These are phyloP conservation scores for Heterodera filipjevi DNA, from an alignment of 2,888 invertebrate genomes.

Conservation along the genomic window DNA sequence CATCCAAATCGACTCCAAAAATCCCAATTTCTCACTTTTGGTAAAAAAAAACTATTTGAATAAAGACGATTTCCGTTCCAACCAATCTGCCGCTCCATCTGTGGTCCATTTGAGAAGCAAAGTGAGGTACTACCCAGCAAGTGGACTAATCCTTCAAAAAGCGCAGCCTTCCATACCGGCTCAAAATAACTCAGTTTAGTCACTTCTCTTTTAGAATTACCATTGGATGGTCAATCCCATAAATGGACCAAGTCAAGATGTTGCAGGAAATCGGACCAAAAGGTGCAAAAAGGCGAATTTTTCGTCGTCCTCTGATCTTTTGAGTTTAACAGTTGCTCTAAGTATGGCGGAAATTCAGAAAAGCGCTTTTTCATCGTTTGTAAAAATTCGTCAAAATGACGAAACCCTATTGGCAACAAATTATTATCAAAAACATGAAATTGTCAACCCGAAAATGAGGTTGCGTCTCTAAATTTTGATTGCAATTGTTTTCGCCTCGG, in stretches of 20 bases:
- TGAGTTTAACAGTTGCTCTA: neutral
- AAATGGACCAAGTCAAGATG: neutral
- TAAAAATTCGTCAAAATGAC: neutral
- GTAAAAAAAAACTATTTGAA: neutral
- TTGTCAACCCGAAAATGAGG: neutral
- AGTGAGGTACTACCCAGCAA: neutral
- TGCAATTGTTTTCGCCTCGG: neutral
- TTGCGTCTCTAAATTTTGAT: neutral
- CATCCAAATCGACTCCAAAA: neutral
- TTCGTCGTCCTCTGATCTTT: neutral
- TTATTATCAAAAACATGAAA: too few species aligned
- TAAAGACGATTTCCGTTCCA: neutral
- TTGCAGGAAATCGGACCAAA: neutral
- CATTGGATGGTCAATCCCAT: neutral
- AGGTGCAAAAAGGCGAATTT: neutral
- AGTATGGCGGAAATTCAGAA: neutral
- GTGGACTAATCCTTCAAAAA: neutral
- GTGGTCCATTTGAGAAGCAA: neutral
- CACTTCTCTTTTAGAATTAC: neutral
- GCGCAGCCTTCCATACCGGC: neutral
- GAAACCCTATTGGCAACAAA: too few species aligned
- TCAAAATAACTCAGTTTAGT: neutral
- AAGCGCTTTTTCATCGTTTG: neutral
- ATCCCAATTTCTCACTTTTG: neutral
- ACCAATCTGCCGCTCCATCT: neutral